Evolutionary conservation across 1,140 invertebrate species (phyloP), one percentile per base, ranked within the genome.

Genomic region (Sesamia nonagrioides): DNA sequence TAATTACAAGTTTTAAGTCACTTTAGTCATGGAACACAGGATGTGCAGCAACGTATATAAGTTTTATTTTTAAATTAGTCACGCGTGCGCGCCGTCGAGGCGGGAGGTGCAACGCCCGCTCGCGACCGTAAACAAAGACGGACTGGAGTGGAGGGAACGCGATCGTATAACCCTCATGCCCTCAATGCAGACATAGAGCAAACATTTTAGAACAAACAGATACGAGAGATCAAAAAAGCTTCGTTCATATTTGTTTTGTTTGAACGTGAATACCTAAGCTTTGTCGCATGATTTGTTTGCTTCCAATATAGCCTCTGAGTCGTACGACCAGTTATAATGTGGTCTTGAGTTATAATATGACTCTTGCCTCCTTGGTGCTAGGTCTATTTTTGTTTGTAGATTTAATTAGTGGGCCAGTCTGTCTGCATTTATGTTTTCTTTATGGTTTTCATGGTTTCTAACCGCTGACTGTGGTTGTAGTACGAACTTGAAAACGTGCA

Each of bases 101-200:
- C 45, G 79, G 76, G 78, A 82, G 80, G 86, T 86, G 87, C 86
- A 89, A 89, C 91, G 88, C 77, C 88, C 91, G 86, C 79, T 81
- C 88, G 79, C 87, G 84, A 85, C 85, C 86, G 88, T 85, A 89
- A 89, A 94, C 92, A 92, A 91, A 92, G 89, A 83, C 85, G 79
- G 88, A 94, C 92, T 94, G 91, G 81, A 86, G 87, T 61, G 80
- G 88, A 88, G 85, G 88, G 89, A 84, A 82, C 84, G 86, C 88
- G 89, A n/a, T 37, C 7, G 21, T 27, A 86, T 85, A 90, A 85
- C 88, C 90, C 90, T 91, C 83, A 71, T 68, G 86, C 88, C 90
- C 90, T 91, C 83, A 71, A 69, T 81, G 80, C 75, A 82, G 75
- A 56, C 89, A 92, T 78, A 92, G 88, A 92, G 84, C 82, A 91